These are phyloP conservation scores for Felis chaus DNA, from an alignment of 2,113 vertebrate genomes.

Conservation along the genomic window DNA sequence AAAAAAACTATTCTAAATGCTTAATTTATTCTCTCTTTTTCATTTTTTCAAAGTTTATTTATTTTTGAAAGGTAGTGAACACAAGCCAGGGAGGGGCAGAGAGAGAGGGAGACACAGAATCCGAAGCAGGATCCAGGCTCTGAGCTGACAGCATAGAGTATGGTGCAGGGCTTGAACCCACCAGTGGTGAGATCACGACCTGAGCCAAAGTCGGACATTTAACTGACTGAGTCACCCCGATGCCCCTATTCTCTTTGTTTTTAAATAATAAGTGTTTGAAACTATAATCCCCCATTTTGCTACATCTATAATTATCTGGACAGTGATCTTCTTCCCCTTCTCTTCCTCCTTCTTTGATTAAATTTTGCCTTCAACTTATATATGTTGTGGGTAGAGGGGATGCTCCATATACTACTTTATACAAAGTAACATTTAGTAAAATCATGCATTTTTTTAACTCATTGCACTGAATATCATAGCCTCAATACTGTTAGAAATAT, in stretches of 20 bases:
- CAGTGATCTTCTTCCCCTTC: too few species aligned
- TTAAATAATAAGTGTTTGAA: not conserved
- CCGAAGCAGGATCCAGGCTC: too few species aligned
- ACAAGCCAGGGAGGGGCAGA: too few species aligned
- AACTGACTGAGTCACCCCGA: too few species aligned
- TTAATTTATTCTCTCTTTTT: not conserved
- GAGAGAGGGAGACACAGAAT: too few species aligned
- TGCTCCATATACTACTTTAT: not conserved
- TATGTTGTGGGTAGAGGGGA: not conserved
- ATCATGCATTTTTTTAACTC: not conserved
- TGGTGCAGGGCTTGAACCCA: too few species aligned
- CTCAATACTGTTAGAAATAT: not conserved
- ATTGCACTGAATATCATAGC: not conserved
- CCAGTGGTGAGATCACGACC: too few species aligned
- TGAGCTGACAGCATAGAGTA: too few species aligned
- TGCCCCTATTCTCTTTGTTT: not conserved
- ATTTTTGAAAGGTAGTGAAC: too few species aligned
- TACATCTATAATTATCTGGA: not conserved
- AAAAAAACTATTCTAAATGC: not conserved
- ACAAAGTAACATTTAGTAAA: not conserved
- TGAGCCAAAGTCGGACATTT: too few species aligned
- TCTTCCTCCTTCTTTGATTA: not conserved
- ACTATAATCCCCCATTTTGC: not conserved
- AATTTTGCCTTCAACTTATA: not conserved
- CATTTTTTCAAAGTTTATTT: too few species aligned